Percentiles rank a stretch among this genome's conserved stretches.
Evolutionary conservation across 2,888 invertebrate genomes (phyloP).

Genomic region (Zhengitettix transpicula): DNA sequence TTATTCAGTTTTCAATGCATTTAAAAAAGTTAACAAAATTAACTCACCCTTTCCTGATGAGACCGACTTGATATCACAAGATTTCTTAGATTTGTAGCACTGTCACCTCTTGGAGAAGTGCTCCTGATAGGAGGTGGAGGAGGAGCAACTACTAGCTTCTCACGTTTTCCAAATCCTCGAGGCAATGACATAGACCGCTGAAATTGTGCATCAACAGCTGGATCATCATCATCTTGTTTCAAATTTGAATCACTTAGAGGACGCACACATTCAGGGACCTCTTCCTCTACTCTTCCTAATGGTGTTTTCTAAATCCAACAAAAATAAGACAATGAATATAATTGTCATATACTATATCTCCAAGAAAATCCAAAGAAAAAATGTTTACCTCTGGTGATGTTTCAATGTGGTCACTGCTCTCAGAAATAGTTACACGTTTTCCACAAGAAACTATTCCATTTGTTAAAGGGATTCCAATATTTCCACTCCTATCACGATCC

Average conservation of each 20-base stretch:
- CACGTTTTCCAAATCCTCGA: conserved; percentile 25
- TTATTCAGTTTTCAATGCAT: no score
- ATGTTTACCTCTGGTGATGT: no score
- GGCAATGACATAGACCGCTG: conserved; percentile 29
- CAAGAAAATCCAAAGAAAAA: no score
- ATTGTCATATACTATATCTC: no score
- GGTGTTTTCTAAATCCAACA: conserved; percentile 18
- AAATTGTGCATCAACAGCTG: conserved; percentile 20
- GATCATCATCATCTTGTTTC: conserved; percentile 18
- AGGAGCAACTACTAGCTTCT: conserved; percentile 20
- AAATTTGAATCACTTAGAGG: conserved; percentile 17
- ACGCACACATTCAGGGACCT: conserved; percentile 10
- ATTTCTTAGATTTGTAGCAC: conserved; percentile 25
- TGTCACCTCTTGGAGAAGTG: conserved; percentile 22
- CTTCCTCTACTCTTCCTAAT: conserved; percentile 28
- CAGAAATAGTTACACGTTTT: conserved; percentile 12
- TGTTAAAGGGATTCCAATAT: conserved; percentile 20
- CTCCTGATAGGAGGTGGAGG: conserved; percentile 17
- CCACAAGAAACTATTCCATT: conserved; percentile 12
- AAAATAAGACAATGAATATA: no score
- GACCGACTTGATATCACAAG: conserved; percentile 22
- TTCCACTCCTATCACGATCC: conserved; percentile 50
- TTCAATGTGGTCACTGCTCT: no score
- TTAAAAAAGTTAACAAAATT: no score
- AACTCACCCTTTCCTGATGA: conserved; percentile 23